Evolutionary conservation across 2,113 vertebrate species (phyloP).

Genomic region (Lophotis ruficrista): DNA sequence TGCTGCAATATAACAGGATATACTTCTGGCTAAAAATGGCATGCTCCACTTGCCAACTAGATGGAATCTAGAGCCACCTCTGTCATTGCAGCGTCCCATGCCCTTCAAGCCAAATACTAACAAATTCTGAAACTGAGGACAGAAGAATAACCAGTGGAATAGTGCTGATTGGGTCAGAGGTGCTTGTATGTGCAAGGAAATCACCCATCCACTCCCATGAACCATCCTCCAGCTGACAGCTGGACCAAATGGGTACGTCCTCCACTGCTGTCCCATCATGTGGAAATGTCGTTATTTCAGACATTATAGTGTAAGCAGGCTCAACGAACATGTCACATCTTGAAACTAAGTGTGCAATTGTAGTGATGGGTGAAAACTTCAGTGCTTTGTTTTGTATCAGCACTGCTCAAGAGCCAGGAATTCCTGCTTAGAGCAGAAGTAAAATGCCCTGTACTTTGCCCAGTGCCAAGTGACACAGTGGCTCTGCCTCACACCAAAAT

Average conservation of each 20-base stretch:
- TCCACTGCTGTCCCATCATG: fast-evolving
- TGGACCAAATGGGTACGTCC: background rate
- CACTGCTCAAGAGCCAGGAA: background rate
- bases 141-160: background rate
- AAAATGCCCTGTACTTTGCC: background rate
- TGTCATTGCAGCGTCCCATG: background rate
- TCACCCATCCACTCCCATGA: background rate
- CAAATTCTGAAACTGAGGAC: background rate
- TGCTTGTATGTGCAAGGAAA: background rate
- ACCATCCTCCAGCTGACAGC: background rate
- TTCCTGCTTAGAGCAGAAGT: background rate
- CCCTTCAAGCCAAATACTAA: background rate
- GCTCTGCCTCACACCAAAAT: background rate
- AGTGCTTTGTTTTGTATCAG: background rate
- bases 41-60: background rate
- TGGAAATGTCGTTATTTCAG: background rate
- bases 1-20: background rate
- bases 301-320: background rate
- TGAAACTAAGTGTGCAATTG: background rate
- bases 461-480: background rate
- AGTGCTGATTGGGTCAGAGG: background rate
- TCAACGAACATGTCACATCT: background rate
- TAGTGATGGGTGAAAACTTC: background rate
- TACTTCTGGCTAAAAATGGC: background rate
- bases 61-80: background rate